Evolutionary conservation across 2,888 invertebrate species (phyloP).

Genomic region (Epinotia demarniana): DNA sequence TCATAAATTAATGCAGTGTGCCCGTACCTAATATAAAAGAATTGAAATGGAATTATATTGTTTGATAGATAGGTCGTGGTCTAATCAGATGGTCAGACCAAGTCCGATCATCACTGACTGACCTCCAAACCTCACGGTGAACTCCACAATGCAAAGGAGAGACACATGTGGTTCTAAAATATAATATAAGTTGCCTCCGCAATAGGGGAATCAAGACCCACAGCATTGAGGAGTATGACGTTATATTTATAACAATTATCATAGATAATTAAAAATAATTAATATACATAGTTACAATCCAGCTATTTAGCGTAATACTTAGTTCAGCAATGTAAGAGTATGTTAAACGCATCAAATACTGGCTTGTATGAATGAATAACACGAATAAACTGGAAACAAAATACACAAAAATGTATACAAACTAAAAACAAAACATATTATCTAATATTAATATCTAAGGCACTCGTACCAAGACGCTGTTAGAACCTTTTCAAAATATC

Average conservation of each 20-base stretch:
- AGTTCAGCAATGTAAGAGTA: conserved; percentile 6
- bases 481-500: conserved; percentile 62
- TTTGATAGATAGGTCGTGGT: no score
- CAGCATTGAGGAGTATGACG: no score
- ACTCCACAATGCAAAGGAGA: no score
- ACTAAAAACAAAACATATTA: conserved; percentile 52
- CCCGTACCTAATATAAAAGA: no score
- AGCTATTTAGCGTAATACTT: not conserved
- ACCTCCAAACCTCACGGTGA: no score
- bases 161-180: no score
- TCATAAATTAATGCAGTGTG: not conserved
- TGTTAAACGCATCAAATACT: conserved; percentile 27
- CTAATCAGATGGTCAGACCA: no score
- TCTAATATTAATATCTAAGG: conserved; percentile 68
- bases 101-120: no score
- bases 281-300: not conserved
- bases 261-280: not conserved
- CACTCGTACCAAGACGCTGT: conserved; percentile 85
- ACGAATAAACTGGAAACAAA: conserved; percentile 56
- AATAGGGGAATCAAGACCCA: no score
- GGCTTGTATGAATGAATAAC: conserved; percentile 48
- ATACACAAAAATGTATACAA: conserved; percentile 55
- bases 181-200: no score
- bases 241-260: not conserved
- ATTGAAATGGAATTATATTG: no score